Conservation (phyloP, 2,888 invertebrate genomes). For the Melanostoma scalare region DNA sequence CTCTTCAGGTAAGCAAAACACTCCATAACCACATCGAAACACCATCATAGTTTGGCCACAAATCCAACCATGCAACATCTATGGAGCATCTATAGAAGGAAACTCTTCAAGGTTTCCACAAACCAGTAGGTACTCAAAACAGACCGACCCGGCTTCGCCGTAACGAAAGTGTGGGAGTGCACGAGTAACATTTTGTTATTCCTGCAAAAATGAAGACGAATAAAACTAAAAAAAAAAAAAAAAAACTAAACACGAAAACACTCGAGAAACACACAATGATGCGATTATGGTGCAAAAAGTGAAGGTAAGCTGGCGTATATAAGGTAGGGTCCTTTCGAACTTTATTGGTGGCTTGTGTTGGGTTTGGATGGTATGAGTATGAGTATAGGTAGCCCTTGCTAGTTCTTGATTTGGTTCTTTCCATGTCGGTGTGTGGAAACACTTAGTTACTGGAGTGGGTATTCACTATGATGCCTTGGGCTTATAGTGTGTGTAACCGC, state of each 20-base stretch:
- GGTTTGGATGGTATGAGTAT: slow-evolving; percentile 1
- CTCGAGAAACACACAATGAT: slow-evolving; percentile 56
- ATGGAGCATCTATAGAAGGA: slow-evolving; percentile 32
- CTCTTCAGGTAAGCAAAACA: slow-evolving; percentile 35
- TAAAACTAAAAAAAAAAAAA: slow-evolving; percentile 25
- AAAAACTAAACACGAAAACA: background rate
- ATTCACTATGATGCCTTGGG: slow-evolving; percentile 49
- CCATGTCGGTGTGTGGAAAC: slow-evolving; percentile 31
- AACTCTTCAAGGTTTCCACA: slow-evolving; percentile 24
- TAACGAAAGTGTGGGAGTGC: background rate
- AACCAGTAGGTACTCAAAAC: slow-evolving; percentile 15
- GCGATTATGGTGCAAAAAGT: slow-evolving; percentile 59
- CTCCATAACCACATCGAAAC: slow-evolving; percentile 36
- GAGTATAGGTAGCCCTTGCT: background rate
- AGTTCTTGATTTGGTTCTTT: background rate
- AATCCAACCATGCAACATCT: slow-evolving; percentile 36
- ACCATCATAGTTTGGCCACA: slow-evolving; percentile 40
- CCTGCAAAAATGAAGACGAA: slow-evolving; percentile 32
- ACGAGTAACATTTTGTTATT: slow-evolving; percentile 26
- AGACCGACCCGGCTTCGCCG: background rate
- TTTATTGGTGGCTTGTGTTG: slow-evolving; percentile 1
- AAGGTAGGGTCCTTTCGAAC: slow-evolving; percentile 38
- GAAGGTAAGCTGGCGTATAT: background rate
- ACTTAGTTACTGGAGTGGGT: slow-evolving; percentile 53
- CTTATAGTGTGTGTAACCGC: slow-evolving; percentile 52